These are phyloP conservation scores for Atherinomorus stipes DNA, from an alignment of 2,113 vertebrate species.

Conservation along the genomic window DNA sequence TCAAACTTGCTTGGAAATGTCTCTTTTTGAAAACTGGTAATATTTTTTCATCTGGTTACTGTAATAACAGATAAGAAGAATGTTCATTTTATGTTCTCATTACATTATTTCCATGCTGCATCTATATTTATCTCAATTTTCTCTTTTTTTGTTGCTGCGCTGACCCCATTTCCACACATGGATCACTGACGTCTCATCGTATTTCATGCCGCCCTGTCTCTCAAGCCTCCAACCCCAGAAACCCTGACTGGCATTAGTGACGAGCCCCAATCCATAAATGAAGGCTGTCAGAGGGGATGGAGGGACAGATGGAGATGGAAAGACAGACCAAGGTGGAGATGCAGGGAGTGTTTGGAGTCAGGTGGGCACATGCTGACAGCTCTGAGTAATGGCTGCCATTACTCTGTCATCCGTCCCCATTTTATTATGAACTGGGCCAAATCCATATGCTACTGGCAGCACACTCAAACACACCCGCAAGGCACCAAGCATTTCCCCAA, in stretches of 20 bases:
- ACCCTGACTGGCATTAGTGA: constrained; percentile 2
- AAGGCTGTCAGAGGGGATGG: constrained; percentile 13
- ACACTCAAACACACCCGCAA: neutral
- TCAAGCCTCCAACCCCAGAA: neutral
- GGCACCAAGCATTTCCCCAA: neutral
- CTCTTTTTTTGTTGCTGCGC: constrained; percentile 6
- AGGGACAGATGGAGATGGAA: constrained; percentile 12
- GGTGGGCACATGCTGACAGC: constrained; percentile 37
- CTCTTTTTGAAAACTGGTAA: too few relatives aligned
- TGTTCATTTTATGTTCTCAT: too few relatives aligned
- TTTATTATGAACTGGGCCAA: constrained; percentile 35
- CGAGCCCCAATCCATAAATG: constrained; percentile 23
- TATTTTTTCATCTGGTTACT: too few relatives aligned
- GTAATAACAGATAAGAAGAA: too few relatives aligned
- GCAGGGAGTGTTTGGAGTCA: constrained; percentile 29
- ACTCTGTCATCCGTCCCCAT: constrained; percentile 41
- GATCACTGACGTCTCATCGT: constrained; percentile 16
- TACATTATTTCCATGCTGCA: neutral
- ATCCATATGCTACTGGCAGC: constrained; percentile 7
- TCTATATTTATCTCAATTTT: constrained; percentile 1
- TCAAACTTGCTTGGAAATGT: neutral
- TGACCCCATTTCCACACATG: constrained; percentile 20
- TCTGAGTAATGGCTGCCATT: constrained; percentile 58
- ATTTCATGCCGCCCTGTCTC: constrained; percentile 19
- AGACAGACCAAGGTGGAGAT: constrained; percentile 27